Base-by-base conservation (phyloP, 2,888 invertebrate species). In the Macrosiphum euphorbiae region DNA sequence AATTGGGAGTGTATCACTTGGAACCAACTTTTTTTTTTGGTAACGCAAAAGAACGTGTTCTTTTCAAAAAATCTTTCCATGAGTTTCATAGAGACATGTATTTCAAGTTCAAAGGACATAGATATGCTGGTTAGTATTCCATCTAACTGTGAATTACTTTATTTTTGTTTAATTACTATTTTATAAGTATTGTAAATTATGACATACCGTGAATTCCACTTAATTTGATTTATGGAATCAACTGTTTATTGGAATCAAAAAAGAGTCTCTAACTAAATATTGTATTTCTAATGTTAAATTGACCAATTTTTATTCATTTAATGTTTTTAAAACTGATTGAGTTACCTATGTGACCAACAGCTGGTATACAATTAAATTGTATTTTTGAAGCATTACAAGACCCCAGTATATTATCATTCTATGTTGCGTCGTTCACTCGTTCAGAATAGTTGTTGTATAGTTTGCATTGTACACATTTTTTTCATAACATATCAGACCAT, bases 1-100 rank as follows among this genome's bases (percentile, higher is more conserved):
- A 96, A 94, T 96, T 95, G 95, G 96, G 96, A 20, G 95, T 96
- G 50, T 96, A 96, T 16, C 96, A 95, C 95, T 96, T 95, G 95
- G 96, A 96, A 95, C 96, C 96, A 8, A 95, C 95, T 50, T 96
- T 96, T 95, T 95, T 96, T n/a, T 95, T 96, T 88, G 96, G 96
- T 2, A 96, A 96, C 95, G 95, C 96, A 52, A 96, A 96, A 52
- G 96, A 96, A 4, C 95, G 96, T 94, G 94, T 96, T 91, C 95
- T 95, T 55, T 96, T 96, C 28, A 96, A 95, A 94, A 96, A 95
- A 95, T 96, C 96, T 28, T 96, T 96, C 95, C 96, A 96, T 95
- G 96, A 96, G 94, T 96, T 96, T 95, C 96, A 96, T 95, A 95
- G 96, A 90, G 95, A 96, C 67, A 95, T 96, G 52, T 96, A 96